Conservation (phyloP, 2,113 vertebrate species). For the Toxotes jaculatrix region DNA sequence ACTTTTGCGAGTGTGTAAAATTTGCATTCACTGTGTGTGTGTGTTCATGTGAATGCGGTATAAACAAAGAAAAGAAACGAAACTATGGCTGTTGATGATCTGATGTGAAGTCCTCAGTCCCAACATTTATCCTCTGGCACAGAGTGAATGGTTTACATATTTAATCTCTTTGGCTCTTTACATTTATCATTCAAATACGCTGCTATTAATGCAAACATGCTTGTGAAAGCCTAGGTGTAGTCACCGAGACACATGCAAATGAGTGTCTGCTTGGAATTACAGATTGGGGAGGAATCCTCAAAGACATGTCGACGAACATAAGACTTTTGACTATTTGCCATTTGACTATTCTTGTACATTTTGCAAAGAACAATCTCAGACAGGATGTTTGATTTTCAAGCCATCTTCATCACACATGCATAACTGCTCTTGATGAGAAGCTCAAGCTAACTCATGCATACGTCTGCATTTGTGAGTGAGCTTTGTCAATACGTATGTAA, state of each 20-base stretch:
- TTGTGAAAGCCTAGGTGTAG: neutral
- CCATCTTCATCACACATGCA: slow-evolving; percentile 22
- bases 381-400: slow-evolving; percentile 19
- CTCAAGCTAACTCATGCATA: slow-evolving; percentile 8
- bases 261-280: neutral
- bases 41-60: slow-evolving; percentile 11
- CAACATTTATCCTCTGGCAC: neutral
- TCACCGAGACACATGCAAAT: neutral
- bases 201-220: slow-evolving; percentile 11
- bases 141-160: neutral
- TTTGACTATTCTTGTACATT: slow-evolving; percentile 14
- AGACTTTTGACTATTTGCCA: neutral
- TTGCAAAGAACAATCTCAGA: neutral
- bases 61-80: slow-evolving; percentile 11
- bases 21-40: neutral
- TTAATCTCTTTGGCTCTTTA: neutral
- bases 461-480: slow-evolving; percentile 19
- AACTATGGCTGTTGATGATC: neutral
- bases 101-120: neutral
- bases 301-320: neutral
- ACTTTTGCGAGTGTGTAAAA: slow-evolving; percentile 32
- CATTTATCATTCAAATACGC: neutral
- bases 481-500: slow-evolving; percentile 12
- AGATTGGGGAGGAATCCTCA: neutral
- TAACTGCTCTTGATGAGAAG: slow-evolving; percentile 26